phyloP scores from a whole-genome alignment of 2,797 vertebrate genomes.

The Petrocephalus sullivani region DNA sequence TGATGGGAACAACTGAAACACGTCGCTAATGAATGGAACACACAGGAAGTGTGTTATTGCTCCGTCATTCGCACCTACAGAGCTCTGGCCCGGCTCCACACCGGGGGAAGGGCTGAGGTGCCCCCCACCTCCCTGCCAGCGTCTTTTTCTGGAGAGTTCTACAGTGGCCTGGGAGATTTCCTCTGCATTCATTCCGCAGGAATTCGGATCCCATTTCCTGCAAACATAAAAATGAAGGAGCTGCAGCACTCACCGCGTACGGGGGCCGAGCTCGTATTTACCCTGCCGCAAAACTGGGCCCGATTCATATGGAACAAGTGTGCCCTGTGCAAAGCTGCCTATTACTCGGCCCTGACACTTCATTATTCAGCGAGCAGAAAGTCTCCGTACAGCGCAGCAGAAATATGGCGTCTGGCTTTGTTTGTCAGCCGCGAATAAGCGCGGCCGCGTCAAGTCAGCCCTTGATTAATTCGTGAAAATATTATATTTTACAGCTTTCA shows the following conservation, averaged over 20 bases:
- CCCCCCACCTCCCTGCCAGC: constrained; percentile 20
- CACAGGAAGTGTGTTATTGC: constrained; percentile 99
- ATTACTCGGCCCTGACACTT: constrained; percentile 69
- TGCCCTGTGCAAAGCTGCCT: constrained; percentile 68
- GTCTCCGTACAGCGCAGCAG: constrained; percentile 50
- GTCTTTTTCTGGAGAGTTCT: constrained; percentile 43
- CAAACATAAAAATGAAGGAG: constrained; percentile 45
- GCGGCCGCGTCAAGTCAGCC: neutral
- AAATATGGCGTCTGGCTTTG: constrained; percentile 46
- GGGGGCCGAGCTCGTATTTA: constrained; percentile 66
- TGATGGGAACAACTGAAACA: constrained; percentile 94
- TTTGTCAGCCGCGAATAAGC: constrained; percentile 40
- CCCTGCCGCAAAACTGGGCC: constrained; percentile 69
- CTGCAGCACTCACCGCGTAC: constrained; percentile 59
- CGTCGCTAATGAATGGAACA: constrained; percentile 97
- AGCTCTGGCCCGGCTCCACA: constrained; percentile 78
- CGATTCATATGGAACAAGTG: constrained; percentile 73
- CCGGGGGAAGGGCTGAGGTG: constrained; percentile 75
- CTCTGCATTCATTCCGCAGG: constrained; percentile 85
- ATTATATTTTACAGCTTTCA: neutral
- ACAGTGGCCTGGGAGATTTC: constrained; percentile 78
- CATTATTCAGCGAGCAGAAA: constrained; percentile 62
- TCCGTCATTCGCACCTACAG: constrained; percentile 98
- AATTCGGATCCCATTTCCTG: constrained; percentile 93
- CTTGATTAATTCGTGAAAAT: constrained; percentile 3